These are phyloP conservation scores for Bucorvus abyssinicus DNA, from an alignment of 2,797 vertebrate genomes.

Conservation along the genomic window DNA sequence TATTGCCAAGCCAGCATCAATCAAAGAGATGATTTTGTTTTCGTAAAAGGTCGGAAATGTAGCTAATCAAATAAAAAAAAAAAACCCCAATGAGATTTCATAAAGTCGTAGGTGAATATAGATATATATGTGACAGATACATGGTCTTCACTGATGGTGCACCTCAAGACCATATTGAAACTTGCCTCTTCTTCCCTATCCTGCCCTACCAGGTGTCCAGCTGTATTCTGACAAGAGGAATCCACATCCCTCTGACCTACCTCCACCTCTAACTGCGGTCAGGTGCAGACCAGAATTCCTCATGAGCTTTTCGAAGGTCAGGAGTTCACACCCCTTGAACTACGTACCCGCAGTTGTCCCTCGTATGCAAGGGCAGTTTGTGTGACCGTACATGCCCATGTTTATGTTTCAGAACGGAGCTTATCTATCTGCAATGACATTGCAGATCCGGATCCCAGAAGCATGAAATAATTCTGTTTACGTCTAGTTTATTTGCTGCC, in stretches of 20 bases:
- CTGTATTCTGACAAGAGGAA: neutral
- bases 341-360: neutral
- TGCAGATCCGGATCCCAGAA: neutral
- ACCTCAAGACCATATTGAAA: neutral
- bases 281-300: neutral
- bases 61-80: neutral
- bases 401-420: neutral
- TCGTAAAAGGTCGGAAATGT: neutral
- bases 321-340: neutral
- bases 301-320: neutral
- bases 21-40: neutral
- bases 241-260: neutral
- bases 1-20: constrained; percentile 61
- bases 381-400: neutral
- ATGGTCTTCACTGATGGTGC: neutral
- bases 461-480: neutral
- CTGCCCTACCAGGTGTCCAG: neutral
- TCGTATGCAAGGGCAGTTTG: neutral
- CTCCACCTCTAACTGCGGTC: neutral
- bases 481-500: neutral
- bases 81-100: neutral
- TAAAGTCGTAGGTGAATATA: neutral
- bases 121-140: neutral
- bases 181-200: neutral
- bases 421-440: neutral